These are phyloP conservation scores for Drosophila athabasca DNA, from an alignment of 1,140 invertebrate genomes.

Conservation along the genomic window DNA sequence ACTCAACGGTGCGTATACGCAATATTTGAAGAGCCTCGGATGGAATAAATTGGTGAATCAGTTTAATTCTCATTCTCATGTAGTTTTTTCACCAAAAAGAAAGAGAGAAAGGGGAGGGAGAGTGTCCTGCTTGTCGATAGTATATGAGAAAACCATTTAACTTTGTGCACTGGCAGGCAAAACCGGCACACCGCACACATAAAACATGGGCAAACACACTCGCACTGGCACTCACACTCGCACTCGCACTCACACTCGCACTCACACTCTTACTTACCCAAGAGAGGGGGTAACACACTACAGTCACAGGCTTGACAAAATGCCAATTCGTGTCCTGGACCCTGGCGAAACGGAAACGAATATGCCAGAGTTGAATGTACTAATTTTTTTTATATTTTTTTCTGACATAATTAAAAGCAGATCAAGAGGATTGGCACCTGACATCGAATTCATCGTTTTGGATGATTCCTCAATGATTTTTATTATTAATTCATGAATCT, in stretches of 20 bases:
- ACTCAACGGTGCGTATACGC: constrained; percentile 1
- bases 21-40: background rate
- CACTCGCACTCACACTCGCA: background rate
- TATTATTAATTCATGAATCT: background rate
- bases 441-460: background rate
- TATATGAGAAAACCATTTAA: constrained; percentile 56
- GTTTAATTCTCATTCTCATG: constrained; percentile 6
- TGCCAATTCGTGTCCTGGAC: constrained; percentile 27
- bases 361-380: constrained; percentile 1
- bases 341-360: background rate
- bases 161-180: constrained; percentile 49
- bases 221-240: background rate
- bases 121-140: background rate
- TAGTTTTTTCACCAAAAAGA: background rate
- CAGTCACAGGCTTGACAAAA: constrained; percentile 26
- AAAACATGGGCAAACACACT: constrained; percentile 14
- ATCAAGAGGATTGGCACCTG: background rate
- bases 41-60: constrained; percentile 4
- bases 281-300: background rate
- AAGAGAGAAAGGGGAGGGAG: no score
- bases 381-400: background rate
- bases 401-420: background rate
- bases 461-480: constrained; percentile 1
- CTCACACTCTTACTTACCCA: no score
- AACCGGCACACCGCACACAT: constrained; percentile 25